Evolutionary conservation across 2,797 vertebrate species (phyloP), one percentile per base, ranked within the genome.

Genomic region (Trematomus bernacchii): DNA sequence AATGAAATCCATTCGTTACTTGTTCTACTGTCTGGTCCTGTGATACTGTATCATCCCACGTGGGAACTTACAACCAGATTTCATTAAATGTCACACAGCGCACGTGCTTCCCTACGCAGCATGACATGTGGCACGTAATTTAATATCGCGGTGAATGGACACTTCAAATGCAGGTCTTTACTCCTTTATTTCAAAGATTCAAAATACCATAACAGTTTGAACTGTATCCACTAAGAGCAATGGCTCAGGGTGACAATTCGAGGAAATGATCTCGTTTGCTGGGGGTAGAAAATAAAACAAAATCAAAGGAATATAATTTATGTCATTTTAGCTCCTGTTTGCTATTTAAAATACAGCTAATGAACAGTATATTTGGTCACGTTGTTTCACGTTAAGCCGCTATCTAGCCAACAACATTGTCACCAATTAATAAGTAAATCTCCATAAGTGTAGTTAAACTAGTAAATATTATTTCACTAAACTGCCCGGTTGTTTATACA

Each of bases 11-110:
- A 19, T 11, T 54, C 7, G 46, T 33, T 6, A 42, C 9, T 44
- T 52, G 23, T 8, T 6, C 40, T 42, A 1, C 48, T 42, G 11
- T n/a, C 21, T 18, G 4, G 15, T 74, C 60, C 15, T 48, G 52
- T 79, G 73, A 72, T 23, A 6, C 18, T n/a, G 23, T 6, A 21
- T 33, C 48, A 21, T 9, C 19, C 27, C 78, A 69, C 16, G 73
- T 74, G 84, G 9, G n/a, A n/a, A 30, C 30, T 30, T 65, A 0
- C 27, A 46, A 60, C 23, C 54, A 60, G 9, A 53, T 10, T n/a
- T 64, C 14, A 78, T 64, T 52, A 37, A 52, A 15, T 33, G 21
- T 27, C 60, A 13, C 43, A 30, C 82, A 37, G 6, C 7, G 33
- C 33, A 77, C 46, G 59, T 72, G 73, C 15, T 70, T 12, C 10